phyloP scores from a whole-genome alignment of 2,797 vertebrate genomes.

The Rallus crepitans region DNA sequence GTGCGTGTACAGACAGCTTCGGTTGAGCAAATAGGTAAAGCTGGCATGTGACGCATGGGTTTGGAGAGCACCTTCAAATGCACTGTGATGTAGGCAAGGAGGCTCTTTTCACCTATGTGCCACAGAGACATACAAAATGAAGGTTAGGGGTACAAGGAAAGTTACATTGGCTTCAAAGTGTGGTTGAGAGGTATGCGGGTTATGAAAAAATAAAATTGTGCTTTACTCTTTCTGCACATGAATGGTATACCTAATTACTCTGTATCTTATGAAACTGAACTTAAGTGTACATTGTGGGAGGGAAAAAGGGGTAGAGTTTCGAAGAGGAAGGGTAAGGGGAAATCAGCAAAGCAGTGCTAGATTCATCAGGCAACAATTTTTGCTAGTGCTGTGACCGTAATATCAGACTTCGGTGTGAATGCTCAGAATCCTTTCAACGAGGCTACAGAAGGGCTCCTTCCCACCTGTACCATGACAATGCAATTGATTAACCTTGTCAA shows the following conservation, averaged over 20 bases:
- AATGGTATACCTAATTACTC: neutral
- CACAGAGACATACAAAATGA: neutral
- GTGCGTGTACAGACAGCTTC: neutral
- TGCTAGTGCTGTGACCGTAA: neutral
- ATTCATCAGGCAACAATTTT: neutral
- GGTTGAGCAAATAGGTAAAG: neutral
- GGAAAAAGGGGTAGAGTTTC: neutral
- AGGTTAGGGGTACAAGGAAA: neutral
- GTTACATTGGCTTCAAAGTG: neutral
- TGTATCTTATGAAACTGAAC: neutral
- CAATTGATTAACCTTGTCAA: neutral
- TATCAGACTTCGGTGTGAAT: neutral
- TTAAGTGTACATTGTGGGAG: neutral
- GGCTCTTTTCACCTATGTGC: neutral
- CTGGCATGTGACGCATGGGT: neutral
- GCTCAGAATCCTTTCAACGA: neutral
- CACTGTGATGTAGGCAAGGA: neutral
- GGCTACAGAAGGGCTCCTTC: neutral
- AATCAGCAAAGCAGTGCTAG: neutral
- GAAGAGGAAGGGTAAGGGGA: neutral
- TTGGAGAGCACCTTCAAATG: neutral
- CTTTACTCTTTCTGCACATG: neutral
- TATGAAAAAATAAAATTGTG: neutral
- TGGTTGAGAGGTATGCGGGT: neutral
- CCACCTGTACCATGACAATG: fast-evolving